These are phyloP conservation scores for Monochamus saltuarius DNA, from an alignment of 1,140 invertebrate genomes.

Conservation along the genomic window DNA sequence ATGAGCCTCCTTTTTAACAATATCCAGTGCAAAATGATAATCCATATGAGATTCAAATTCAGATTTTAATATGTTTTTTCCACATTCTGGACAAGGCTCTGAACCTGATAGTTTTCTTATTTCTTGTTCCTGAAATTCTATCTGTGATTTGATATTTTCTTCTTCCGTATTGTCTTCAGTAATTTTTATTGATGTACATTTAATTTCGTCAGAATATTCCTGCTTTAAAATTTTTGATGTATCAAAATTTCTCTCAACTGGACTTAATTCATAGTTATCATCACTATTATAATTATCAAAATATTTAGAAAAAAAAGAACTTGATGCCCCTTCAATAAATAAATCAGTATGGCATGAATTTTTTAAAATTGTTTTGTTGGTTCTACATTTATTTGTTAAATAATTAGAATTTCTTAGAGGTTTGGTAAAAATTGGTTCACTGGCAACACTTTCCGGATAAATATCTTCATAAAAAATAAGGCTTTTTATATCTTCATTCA, in stretches of 20 bases:
- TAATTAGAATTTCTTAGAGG: no score
- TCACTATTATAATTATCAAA: constrained; percentile 36
- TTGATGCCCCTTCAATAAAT: no score
- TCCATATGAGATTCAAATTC: constrained; percentile 59
- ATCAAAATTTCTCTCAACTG: constrained; percentile 28
- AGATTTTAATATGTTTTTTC: constrained; percentile 53
- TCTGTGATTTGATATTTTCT: constrained; percentile 6
- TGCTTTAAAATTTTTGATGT: constrained; percentile 29
- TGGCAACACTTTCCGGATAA: constrained; percentile 24
- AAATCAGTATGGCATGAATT: no score
- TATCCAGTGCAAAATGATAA: constrained; percentile 61
- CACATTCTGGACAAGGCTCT: constrained; percentile 55
- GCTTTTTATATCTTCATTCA: constrained; percentile 22
- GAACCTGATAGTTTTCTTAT: constrained; percentile 4
- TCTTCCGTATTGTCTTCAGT: neutral
- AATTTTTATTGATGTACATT: neutral
- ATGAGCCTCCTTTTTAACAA: constrained; percentile 58
- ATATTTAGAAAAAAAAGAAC: constrained; percentile 55
- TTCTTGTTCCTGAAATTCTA: constrained; percentile 1
- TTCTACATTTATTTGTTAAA: no score
- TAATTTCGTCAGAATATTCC: constrained; percentile 6
- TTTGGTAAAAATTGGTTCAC: constrained; percentile 3
- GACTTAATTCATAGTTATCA: no score
- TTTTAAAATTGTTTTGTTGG: no score
- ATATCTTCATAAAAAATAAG: constrained; percentile 36